Percentiles rank a stretch among this genome's conserved stretches.
These are phyloP conservation scores for Neodontobutis hainanensis DNA, from an alignment of 2,113 vertebrate species.

Conservation along the genomic window DNA sequence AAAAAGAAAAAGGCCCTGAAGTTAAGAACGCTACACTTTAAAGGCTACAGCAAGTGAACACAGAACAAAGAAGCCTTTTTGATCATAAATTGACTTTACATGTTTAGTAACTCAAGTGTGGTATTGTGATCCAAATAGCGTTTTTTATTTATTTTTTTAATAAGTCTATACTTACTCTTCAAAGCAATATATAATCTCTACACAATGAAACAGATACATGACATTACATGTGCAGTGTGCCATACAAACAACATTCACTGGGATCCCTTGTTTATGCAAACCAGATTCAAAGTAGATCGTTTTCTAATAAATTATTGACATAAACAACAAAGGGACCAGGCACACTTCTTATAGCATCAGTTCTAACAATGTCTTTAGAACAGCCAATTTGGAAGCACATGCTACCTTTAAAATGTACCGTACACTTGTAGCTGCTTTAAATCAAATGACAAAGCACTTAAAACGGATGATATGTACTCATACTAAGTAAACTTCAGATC, in stretches of 20 bases:
- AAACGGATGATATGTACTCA: neutral
- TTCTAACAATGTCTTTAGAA: too few relatives aligned
- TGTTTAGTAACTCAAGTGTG: conserved; percentile 4
- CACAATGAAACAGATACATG: neutral
- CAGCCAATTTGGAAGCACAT: too few relatives aligned
- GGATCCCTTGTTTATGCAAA: neutral
- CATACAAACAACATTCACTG: too few relatives aligned
- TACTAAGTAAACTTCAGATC: neutral
- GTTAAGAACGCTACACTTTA: conserved; percentile 2
- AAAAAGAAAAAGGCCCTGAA: neutral
- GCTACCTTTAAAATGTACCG: too few relatives aligned
- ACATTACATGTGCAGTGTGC: too few relatives aligned
- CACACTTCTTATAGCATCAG: neutral
- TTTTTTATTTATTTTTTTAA: too few relatives aligned
- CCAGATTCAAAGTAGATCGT: neutral
- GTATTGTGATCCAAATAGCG: neutral
- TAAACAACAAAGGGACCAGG: neutral
- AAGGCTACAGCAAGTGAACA: neutral
- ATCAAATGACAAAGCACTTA: neutral
- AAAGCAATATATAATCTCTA: too few relatives aligned
- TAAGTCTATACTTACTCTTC: too few relatives aligned
- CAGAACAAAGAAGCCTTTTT: neutral
- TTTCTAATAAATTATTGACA: neutral
- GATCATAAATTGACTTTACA: conserved; percentile 10
- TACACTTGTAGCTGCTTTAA: too few relatives aligned